Evolutionary conservation across 2,797 vertebrate species (phyloP), one percentile per base, ranked within the genome.

Genomic region (Rhinichthys osculus): DNA sequence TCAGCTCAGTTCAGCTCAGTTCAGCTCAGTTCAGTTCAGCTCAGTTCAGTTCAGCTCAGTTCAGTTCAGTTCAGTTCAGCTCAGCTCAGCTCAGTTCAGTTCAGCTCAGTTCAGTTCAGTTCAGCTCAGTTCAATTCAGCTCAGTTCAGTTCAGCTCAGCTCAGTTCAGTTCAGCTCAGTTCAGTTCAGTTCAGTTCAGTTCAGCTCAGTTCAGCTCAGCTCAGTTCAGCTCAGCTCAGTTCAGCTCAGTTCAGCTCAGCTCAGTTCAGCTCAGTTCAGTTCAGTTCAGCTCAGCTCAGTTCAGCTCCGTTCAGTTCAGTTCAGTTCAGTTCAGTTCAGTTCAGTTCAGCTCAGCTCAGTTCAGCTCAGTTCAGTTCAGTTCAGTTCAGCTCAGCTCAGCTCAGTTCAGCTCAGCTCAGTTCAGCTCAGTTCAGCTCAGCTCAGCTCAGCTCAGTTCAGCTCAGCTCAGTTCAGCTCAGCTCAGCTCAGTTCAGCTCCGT

Each of bases 231-330:
- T 52, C 50, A 52, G 50, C n/a, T 81, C 78, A 87, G 86, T 57
- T 27, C 78, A 87, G 81, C 30, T 81, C 78, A 52, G 50, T 2
- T 52, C 50, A 52, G 50, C 30, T 81, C 78, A 87, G 86, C 57
- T 27, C 78, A 86, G 81, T 38, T 81, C 78, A 52, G 50, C 2
- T 52, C 50, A 52, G 50, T n/a, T 81, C 73, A 86, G 84, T 57
- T 27, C 78, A 87, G 81, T 38, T 81, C 78, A 52, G 50, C 2
- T 52, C 50, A 52, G 50, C n/a, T 81, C 78, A 87, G 86, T 57
- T 27, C 78, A 87, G 81, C 47, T 81, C 78, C 2, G 33, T 33
- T 52, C 50, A 52, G 50, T 30, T 81, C 78, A 87, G 86, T 47
- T 27, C 78, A 87, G 81, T 38, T 81, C 78, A 52, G 50, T 2